These are phyloP conservation scores for Thecocarcelia acutangulata DNA, from an alignment of 2,888 invertebrate genomes.

Conservation along the genomic window DNA sequence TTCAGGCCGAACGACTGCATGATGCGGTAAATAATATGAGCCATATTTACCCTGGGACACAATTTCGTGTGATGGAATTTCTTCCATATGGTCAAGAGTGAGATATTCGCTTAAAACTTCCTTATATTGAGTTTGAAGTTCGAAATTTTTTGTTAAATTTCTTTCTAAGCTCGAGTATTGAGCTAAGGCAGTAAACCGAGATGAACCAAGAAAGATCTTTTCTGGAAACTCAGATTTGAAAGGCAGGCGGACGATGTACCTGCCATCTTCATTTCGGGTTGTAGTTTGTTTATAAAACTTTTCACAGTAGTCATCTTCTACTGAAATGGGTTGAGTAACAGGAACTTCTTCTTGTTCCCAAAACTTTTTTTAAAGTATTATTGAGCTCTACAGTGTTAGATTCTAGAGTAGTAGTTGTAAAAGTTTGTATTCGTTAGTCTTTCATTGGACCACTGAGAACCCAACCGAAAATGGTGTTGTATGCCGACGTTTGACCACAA, in stretches of 20 bases:
- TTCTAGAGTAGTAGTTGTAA: neutral
- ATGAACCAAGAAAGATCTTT: neutral
- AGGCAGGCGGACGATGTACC: neutral
- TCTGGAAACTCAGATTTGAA: neutral
- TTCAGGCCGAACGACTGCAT: too few relatives aligned
- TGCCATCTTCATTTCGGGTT: neutral
- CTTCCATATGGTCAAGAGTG: too few relatives aligned
- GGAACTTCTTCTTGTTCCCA: neutral
- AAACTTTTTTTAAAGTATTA: neutral
- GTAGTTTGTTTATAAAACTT: neutral
- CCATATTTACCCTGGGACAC: too few relatives aligned
- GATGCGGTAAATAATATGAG: too few relatives aligned
- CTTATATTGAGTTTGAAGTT: neutral
- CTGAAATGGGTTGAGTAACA: too few relatives aligned
- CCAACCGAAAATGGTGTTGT: too few relatives aligned
- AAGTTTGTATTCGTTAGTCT: neutral
- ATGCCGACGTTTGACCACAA: too few relatives aligned
- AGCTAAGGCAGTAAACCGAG: neutral
- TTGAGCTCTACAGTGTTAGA: neutral
- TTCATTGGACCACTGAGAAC: neutral
- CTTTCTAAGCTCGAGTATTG: neutral
- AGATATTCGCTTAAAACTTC: neutral
- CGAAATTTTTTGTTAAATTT: neutral
- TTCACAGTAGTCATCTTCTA: neutral
- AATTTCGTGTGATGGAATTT: too few relatives aligned